phyloP scores from a whole-genome alignment of 2,113 vertebrate genomes.

The Sakesphorus luctuosus region DNA sequence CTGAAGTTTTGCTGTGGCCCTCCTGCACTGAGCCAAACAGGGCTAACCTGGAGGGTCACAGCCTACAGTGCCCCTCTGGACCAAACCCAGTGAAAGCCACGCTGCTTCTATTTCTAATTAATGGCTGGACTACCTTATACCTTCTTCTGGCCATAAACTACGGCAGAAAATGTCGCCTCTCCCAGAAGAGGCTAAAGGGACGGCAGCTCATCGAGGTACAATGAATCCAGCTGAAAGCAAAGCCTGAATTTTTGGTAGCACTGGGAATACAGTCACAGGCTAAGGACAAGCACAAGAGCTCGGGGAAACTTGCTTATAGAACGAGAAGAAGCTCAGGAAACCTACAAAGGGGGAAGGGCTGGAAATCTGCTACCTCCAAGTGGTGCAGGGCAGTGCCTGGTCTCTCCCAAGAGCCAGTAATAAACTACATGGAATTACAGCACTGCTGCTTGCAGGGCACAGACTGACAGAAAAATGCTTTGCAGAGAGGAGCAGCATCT shows the following conservation, averaged over 20 bases:
- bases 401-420: neutral
- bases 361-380: neutral
- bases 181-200: neutral
- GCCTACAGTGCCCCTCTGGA: fast-evolving
- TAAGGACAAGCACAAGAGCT: neutral
- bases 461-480: neutral
- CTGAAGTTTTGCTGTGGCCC: neutral
- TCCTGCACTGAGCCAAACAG: neutral
- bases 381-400: fast-evolving
- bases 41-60: neutral
- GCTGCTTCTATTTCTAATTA: neutral
- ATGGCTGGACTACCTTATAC: too few relatives aligned
- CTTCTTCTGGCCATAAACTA: neutral
- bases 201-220: neutral
- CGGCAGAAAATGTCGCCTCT: neutral
- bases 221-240: fast-evolving
- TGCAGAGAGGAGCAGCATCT: neutral
- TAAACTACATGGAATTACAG: fast-evolving
- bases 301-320: neutral
- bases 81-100: neutral
- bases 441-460: too few relatives aligned
- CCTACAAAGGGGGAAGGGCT: neutral
- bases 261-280: neutral
- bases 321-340: neutral
- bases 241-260: neutral